These are phyloP conservation scores for Catalaphyllia jardinei DNA, from an alignment of 64 coral and sea anemone species.

Conservation along the genomic window DNA sequence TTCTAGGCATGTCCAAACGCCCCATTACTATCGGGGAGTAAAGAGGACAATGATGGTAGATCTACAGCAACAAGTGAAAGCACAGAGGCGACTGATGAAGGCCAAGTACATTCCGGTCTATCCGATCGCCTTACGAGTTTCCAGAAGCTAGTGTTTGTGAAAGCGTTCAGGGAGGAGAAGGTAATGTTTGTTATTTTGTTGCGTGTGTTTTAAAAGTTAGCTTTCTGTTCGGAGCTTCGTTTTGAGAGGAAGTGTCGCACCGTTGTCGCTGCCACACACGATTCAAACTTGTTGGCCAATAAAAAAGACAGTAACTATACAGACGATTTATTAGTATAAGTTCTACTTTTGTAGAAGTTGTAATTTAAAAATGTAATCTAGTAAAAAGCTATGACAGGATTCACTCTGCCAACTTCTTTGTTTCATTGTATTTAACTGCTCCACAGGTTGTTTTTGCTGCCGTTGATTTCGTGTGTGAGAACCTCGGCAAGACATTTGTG, in stretches of 20 bases:
- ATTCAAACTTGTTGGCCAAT: too few species aligned
- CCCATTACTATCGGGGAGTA: constrained; percentile 15
- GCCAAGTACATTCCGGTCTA: constrained; percentile 23
- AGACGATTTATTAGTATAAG: too few species aligned
- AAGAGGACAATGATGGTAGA: constrained; percentile 31
- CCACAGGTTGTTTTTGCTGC: constrained; percentile 91
- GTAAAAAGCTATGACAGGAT: too few species aligned
- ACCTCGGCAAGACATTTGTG: constrained; percentile 94
- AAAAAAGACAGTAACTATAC: too few species aligned
- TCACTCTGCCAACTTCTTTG: too few species aligned
- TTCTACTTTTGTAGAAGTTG: too few species aligned
- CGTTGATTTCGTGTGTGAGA: constrained; percentile 86
- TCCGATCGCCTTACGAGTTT: constrained; percentile 82
- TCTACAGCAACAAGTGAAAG: constrained; percentile 47
- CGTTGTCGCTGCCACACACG: too few species aligned
- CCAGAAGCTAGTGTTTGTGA: constrained; percentile 85
- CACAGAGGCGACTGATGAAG: constrained; percentile 36
- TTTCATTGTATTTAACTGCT: not conserved
- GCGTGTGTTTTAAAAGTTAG: not conserved
- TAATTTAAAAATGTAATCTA: too few species aligned
- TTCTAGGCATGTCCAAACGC: constrained; percentile 66
- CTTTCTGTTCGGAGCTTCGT: too few species aligned
- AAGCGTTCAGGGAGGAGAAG: constrained; percentile 94
- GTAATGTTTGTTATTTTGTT: constrained; percentile 2
- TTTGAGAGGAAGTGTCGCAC: too few species aligned